Percentiles rank a stretch among this genome's conserved stretches.
These are phyloP conservation scores for Sinosuthora webbiana DNA, from an alignment of 2,113 vertebrate genomes.

Conservation along the genomic window DNA sequence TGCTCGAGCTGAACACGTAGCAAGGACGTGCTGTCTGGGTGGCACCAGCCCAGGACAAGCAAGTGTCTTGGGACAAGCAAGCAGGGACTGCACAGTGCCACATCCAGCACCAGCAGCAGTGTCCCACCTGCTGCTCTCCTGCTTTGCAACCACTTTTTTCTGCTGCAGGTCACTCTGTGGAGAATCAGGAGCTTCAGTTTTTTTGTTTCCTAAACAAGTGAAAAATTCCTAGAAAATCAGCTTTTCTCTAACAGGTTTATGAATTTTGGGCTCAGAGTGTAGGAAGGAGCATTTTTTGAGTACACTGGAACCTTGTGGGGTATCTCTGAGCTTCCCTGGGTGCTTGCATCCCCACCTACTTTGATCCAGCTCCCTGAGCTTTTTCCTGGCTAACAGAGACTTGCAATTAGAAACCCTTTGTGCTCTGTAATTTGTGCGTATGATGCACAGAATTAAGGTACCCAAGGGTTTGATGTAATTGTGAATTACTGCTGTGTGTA, in stretches of 20 bases:
- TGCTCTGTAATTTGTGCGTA: rapidly evolving
- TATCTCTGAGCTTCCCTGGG: neutral
- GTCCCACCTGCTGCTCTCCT: neutral
- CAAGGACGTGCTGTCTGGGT: neutral
- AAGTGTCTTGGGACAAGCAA: neutral
- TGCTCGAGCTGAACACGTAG: rapidly evolving
- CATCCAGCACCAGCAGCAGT: neutral
- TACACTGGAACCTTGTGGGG: neutral
- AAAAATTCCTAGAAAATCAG: neutral
- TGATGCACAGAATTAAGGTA: neutral
- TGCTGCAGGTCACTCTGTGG: neutral
- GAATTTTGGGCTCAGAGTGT: neutral
- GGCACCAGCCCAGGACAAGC: neutral
- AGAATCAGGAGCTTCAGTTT: neutral
- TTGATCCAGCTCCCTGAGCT: neutral
- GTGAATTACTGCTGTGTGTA: neutral
- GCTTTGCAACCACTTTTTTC: neutral
- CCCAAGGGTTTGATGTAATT: neutral
- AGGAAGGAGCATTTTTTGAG: neutral
- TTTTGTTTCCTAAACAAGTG: neutral
- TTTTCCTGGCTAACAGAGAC: neutral
- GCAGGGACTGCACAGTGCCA: neutral
- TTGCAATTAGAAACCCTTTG: neutral
- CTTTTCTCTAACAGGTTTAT: neutral
- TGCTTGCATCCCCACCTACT: neutral